Conservation (phyloP, 2,888 invertebrate genomes). For the Scaptodrosophila latifasciaeformis region DNA sequence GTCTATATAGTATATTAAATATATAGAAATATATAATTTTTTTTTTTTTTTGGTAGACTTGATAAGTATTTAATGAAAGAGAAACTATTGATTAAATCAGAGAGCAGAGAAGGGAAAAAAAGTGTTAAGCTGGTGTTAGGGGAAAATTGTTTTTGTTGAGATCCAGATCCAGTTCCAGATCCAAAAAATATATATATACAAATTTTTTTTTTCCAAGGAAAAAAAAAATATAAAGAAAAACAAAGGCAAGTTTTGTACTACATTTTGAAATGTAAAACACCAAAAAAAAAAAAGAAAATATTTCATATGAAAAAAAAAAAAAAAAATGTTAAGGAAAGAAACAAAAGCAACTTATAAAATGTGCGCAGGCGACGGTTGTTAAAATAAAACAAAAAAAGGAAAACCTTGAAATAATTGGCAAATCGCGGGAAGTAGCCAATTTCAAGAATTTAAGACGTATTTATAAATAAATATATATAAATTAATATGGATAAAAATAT, state of each 20-base stretch:
- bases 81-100: background rate
- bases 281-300: conserved; percentile 32
- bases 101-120: background rate
- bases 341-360: conserved; percentile 16
- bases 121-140: background rate
- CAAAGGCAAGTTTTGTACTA: conserved; percentile 50
- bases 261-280: conserved; percentile 44
- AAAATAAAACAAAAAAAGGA: conserved; percentile 16
- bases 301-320: conserved; percentile 15
- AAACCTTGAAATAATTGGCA: background rate
- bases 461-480: background rate
- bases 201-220: background rate
- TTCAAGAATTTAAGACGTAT: conserved; percentile 22
- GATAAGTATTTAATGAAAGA: background rate
- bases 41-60: conserved; percentile 2
- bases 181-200: background rate
- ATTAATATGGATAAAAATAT: background rate
- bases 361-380: conserved; percentile 62
- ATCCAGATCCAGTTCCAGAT: background rate
- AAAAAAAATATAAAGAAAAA: background rate
- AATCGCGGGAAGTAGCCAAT: conserved; percentile 8
- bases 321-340: conserved; percentile 8
- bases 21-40: background rate
- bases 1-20: too few species aligned
- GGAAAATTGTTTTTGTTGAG: background rate